Conservation (phyloP, 2,797 vertebrate genomes). For the Denticeps clupeoides region DNA sequence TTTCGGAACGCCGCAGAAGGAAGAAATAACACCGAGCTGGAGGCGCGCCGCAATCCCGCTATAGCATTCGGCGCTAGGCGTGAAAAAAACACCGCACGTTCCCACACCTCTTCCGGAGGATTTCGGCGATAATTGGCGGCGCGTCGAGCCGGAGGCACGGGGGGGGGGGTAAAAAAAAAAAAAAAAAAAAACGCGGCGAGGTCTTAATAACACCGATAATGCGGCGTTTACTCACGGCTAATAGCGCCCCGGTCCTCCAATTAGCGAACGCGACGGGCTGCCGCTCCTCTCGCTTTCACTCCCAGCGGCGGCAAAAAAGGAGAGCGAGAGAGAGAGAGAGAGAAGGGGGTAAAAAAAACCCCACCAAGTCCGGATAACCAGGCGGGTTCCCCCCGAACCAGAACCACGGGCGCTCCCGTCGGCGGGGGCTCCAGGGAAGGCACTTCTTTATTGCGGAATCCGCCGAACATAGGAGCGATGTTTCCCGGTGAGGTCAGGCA, state of each 20-base stretch:
- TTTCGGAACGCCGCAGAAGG: no score
- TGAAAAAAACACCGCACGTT: slow-evolving; percentile 15
- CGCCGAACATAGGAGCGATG: slow-evolving; percentile 34
- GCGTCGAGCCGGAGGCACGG: no score
- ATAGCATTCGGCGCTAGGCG: not conserved
- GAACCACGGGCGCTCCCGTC: not conserved
- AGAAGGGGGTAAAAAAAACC: no score
- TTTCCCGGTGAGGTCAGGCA: slow-evolving; percentile 32
- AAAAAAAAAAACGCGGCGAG: no score
- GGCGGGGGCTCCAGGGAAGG: not conserved
- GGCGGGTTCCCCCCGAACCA: not conserved
- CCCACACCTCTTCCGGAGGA: no score
- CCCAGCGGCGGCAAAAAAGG: no score
- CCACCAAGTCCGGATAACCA: no score
- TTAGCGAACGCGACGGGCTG: slow-evolving; percentile 40
- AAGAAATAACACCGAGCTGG: not conserved
- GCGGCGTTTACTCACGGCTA: slow-evolving; percentile 54
- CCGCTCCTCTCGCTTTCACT: no score
- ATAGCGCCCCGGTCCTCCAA: slow-evolving; percentile 45
- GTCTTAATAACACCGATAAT: no score
- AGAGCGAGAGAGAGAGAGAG: no score
- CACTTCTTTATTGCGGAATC: slow-evolving; percentile 28
- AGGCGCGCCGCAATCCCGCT: not conserved
- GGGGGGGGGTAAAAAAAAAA: no score
- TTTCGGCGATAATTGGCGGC: no score